phyloP scores from a whole-genome alignment of 2,888 invertebrate genomes.

The Nematopogon swammerdamellus region DNA sequence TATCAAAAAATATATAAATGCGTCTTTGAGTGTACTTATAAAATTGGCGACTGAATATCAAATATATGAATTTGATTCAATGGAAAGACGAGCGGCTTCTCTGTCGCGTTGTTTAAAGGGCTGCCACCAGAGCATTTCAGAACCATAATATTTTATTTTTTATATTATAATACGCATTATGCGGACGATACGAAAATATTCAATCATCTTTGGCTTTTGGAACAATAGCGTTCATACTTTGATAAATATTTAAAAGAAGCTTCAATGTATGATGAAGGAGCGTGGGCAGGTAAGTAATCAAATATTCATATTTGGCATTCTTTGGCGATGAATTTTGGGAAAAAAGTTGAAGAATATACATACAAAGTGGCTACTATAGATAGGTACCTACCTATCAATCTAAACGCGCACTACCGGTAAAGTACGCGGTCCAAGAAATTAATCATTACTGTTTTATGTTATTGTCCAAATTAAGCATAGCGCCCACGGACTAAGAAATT shows the following conservation, averaged over 20 bases:
- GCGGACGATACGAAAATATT: conserved; percentile 28
- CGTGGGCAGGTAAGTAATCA: no score
- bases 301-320: background rate
- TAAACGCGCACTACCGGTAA: no score
- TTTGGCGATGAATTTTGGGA: background rate
- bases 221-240: conserved; percentile 9
- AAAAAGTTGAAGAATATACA: no score
- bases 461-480: no score
- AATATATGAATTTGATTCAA: conserved; percentile 59
- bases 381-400: no score
- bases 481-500: no score
- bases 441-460: no score
- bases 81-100: conserved; percentile 53
- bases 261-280: conserved; percentile 3
- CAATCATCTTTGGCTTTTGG: conserved; percentile 28
- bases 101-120: conserved; percentile 49
- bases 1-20: no score
- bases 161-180: conserved; percentile 42
- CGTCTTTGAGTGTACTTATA: conserved; percentile 40
- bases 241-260: background rate
- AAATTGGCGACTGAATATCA: conserved; percentile 58
- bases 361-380: no score
- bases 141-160: conserved; percentile 27
- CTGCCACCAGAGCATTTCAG: conserved; percentile 41
- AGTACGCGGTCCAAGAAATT: no score